Evolutionary conservation across 2,113 vertebrate species (phyloP), one percentile per base, ranked within the genome.

Genomic region (Talpa occidentalis): DNA sequence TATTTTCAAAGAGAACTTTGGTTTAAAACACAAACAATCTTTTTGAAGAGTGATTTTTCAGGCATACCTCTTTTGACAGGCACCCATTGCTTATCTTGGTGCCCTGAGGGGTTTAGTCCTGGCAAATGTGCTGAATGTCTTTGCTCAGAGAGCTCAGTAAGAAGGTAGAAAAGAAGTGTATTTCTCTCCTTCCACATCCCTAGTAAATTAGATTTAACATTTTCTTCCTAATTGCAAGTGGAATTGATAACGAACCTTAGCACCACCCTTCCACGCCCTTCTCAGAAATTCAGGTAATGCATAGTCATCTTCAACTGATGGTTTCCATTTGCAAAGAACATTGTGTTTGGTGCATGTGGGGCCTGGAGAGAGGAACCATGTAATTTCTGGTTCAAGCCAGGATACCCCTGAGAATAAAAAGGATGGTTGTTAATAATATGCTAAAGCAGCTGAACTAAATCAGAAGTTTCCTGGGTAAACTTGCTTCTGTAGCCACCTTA

Each of bases 231-330:
- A 73, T 9, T n/a, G 0, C 16, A 56, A 83, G 32, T 42, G 59
- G 52, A 74, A 74, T 49, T 49, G 24, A 28, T 16, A 44, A 62
- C 40, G 66, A 49, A 22, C 3, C 32, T 72, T 64, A 15, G 6
- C 22, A 26, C 30, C n/a, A 10, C 4, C 54, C 21, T 83, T 74
- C 76, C 70, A 84, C n/a, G 28, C 32, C 66, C 66, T 92, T 54
- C 88, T 94, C 77, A 62, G 81, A 90, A 67, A 80, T 92, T 76
- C 81, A 77, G 24, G 84, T 83, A 64, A 66, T 26, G 54, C 5
- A 10, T 35, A 10, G 9, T 8, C 26, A 44, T 17, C 59, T 64
- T 42, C 69, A 7, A 2, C 0, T 22, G 54, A 90, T 9, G 15
- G 67, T 40, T 32, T 9, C 24, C 35, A 10, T 76, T 83, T 54